phyloP scores from a whole-genome alignment of 2,797 vertebrate species.

The Anguilla megastoma region DNA sequence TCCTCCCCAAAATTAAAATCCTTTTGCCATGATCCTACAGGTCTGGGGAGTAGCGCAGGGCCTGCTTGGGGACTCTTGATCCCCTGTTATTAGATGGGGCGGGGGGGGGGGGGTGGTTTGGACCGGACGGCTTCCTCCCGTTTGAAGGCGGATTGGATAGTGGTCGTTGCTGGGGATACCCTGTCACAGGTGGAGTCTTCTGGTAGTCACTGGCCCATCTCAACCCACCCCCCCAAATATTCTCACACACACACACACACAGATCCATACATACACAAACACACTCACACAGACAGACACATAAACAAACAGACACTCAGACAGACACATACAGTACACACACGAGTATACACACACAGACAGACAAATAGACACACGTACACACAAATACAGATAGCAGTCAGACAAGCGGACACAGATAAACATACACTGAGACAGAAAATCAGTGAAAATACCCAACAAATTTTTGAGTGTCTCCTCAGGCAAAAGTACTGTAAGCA shows the following conservation, averaged over 20 bases:
- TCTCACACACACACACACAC: too few relatives aligned
- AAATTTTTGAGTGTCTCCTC: not conserved
- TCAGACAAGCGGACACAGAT: too few relatives aligned
- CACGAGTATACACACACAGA: too few relatives aligned
- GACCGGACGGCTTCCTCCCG: conserved; percentile 43
- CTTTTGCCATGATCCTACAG: conserved; percentile 34
- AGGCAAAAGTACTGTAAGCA: conserved; percentile 11
- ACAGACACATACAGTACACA: too few relatives aligned
- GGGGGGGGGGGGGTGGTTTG: not conserved
- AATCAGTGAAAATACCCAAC: not conserved
- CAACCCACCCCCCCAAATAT: not conserved
- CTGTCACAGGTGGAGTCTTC: conserved; percentile 42
- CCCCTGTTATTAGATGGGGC: conserved; percentile 41
- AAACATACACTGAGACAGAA: not conserved
- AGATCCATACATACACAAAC: too few relatives aligned
- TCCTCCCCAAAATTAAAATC: conserved; percentile 26
- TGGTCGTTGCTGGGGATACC: conserved; percentile 39
- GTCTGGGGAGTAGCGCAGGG: conserved; percentile 46
- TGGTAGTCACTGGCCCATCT: conserved; percentile 42
- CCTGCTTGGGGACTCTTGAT: conserved; percentile 45
- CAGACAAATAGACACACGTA: not conserved
- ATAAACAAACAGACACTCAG: too few relatives aligned
- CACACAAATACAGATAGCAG: not conserved
- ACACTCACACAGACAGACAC: too few relatives aligned
- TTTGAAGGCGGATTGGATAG: conserved; percentile 45